phyloP scores from a whole-genome alignment of 2,113 vertebrate genomes.

The Archilochus colubris region DNA sequence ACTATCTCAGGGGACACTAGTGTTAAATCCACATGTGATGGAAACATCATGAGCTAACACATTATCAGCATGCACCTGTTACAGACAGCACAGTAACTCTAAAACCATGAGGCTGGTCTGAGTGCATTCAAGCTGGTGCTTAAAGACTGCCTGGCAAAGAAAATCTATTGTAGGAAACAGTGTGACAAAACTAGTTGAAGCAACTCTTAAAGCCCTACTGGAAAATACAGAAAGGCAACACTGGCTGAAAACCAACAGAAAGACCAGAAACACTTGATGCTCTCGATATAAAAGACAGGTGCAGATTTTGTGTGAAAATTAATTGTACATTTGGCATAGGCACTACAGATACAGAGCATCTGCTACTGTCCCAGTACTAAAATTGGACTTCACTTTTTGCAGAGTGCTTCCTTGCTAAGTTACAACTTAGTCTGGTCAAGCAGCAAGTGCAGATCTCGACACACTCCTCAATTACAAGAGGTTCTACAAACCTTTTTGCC shows the following conservation, averaged over 20 bases:
- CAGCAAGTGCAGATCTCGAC: neutral
- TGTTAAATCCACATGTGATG: neutral
- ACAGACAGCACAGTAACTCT: neutral
- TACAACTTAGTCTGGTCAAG: neutral
- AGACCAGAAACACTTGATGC: neutral
- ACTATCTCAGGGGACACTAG: neutral
- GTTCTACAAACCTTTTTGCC: neutral
- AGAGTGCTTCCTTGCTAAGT: neutral
- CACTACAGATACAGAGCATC: neutral
- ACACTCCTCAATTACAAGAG: neutral
- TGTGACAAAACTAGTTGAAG: neutral
- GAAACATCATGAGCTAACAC: neutral
- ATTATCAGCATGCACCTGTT: accelerated
- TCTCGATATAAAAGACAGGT: neutral
- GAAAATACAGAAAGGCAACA: neutral
- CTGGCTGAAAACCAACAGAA: neutral
- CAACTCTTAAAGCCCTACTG: neutral
- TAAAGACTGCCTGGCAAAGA: neutral
- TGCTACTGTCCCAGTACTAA: neutral
- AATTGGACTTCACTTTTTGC: neutral
- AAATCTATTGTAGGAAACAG: neutral
- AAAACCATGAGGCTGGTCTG: neutral
- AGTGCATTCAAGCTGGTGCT: neutral
- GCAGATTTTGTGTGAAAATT: neutral
- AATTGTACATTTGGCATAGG: neutral